phyloP scores from a whole-genome alignment of 2,797 vertebrate genomes.

The Masticophis lateralis region DNA sequence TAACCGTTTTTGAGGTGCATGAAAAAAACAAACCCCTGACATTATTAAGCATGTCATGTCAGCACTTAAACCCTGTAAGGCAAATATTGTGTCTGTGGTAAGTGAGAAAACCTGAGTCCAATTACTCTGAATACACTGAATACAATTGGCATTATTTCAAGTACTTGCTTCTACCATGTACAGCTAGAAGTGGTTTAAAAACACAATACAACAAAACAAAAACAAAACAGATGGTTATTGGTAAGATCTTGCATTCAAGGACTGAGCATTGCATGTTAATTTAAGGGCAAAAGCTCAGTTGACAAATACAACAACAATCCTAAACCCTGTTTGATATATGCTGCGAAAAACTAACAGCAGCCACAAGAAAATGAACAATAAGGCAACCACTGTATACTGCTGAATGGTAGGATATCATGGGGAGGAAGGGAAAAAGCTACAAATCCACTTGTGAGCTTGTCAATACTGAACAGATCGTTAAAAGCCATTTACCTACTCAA shows the following conservation, averaged over 20 bases:
- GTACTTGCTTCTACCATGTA: conserved; percentile 2
- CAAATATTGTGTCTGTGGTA: conserved; percentile 31
- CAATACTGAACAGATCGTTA: conserved; percentile 26
- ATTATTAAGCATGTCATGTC: not conserved
- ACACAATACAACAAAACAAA: not conserved
- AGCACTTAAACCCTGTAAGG: conserved; percentile 3
- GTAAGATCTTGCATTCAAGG: not conserved
- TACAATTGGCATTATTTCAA: conserved; percentile 18
- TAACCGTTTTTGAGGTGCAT: not conserved
- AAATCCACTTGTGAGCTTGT: conserved; percentile 18
- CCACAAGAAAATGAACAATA: conserved; percentile 1
- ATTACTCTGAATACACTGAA: conserved; percentile 28
- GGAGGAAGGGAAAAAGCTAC: not conserved
- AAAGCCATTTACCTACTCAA: not conserved
- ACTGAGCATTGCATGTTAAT: not conserved
- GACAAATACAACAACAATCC: not conserved
- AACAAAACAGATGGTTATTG: not conserved
- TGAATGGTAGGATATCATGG: conserved; percentile 49
- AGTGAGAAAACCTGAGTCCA: not conserved
- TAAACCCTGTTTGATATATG: not conserved
- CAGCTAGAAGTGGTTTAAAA: not conserved
- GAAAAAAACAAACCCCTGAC: not conserved
- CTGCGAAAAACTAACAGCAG: not conserved
- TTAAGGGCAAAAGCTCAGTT: conserved; percentile 30
- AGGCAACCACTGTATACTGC: not conserved